Percentiles rank a stretch among this genome's conserved stretches.
Evolutionary conservation across 2,797 vertebrate species (phyloP).

Genomic region (Martes flavigula): DNA sequence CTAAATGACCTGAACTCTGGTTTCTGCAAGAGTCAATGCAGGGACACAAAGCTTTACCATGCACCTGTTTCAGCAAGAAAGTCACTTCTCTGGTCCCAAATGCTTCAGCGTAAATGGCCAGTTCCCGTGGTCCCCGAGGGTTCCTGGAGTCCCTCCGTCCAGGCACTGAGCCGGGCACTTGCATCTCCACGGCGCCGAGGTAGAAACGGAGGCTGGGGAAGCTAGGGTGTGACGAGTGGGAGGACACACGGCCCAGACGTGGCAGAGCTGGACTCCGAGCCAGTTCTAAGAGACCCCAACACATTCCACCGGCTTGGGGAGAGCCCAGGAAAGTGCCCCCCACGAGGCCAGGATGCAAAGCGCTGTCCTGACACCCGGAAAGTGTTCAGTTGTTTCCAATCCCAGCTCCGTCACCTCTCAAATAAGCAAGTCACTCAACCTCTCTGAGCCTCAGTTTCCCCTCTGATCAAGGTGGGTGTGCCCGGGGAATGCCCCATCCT

Average conservation of each 20-base stretch:
- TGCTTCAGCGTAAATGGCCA: fast-evolving
- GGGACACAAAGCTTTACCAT: not conserved
- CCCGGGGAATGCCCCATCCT: not conserved
- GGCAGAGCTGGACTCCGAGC: not conserved
- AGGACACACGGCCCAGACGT: not conserved
- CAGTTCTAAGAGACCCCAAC: no score
- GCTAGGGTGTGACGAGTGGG: fast-evolving
- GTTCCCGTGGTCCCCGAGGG: fast-evolving
- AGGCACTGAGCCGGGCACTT: not conserved
- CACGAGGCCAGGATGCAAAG: not conserved
- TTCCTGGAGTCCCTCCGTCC: fast-evolving
- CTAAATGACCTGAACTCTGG: not conserved
- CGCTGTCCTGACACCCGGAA: fast-evolving
- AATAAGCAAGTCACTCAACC: not conserved
- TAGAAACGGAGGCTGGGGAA: not conserved
- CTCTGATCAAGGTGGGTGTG: not conserved
- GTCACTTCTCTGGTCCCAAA: fast-evolving
- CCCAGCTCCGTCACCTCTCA: not conserved
- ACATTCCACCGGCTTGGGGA: not conserved
- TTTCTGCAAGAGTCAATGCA: not conserved
- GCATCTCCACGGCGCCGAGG: not conserved
- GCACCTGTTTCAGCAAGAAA: not conserved
- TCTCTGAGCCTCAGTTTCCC: not conserved
- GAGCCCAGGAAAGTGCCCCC: not conserved
- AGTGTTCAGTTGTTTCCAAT: not conserved